Evolutionary conservation across 2,888 invertebrate genomes (phyloP).

Genomic region (Lasioglossum lativentre): DNA sequence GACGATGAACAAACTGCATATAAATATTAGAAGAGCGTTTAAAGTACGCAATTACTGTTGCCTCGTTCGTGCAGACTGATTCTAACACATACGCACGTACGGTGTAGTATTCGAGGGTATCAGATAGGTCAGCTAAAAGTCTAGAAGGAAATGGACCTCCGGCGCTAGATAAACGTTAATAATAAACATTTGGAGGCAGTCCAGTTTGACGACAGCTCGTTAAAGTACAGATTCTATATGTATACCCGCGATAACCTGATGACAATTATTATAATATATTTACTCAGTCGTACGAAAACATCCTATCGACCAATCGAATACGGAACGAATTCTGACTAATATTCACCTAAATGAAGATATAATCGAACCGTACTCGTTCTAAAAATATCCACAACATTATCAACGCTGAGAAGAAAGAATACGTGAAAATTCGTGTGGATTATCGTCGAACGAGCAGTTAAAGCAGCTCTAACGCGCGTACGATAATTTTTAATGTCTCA

Average conservation of each 20-base stretch:
- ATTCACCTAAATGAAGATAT: neutral
- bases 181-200: constrained; percentile 60
- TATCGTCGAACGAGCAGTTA: constrained; percentile 13
- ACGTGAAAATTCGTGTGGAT: neutral
- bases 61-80: neutral
- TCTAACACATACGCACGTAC: neutral
- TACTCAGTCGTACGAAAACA: neutral
- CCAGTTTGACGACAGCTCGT: constrained; percentile 30
- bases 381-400: constrained; percentile 30
- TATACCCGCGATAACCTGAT: constrained; percentile 13
- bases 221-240: neutral
- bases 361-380: neutral
- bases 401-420: neutral
- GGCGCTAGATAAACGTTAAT: constrained; percentile 64
- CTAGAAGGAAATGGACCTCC: constrained; percentile 58
- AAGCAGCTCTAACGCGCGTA: constrained; percentile 41
- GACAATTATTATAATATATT: neutral
- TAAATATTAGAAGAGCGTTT: neutral
- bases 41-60: neutral
- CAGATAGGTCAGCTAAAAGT: constrained; percentile 69
- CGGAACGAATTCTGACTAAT: neutral
- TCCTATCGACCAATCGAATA: constrained; percentile 21
- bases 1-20: neutral
- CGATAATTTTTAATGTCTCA: constrained; percentile 53
- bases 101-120: constrained; percentile 67